A percentile compares a stretch with the other conserved stretches of the same genome.
These are phyloP conservation scores for Acanthurus lineatus DNA, from an alignment of 2,797 vertebrate genomes.

Conservation along the genomic window DNA sequence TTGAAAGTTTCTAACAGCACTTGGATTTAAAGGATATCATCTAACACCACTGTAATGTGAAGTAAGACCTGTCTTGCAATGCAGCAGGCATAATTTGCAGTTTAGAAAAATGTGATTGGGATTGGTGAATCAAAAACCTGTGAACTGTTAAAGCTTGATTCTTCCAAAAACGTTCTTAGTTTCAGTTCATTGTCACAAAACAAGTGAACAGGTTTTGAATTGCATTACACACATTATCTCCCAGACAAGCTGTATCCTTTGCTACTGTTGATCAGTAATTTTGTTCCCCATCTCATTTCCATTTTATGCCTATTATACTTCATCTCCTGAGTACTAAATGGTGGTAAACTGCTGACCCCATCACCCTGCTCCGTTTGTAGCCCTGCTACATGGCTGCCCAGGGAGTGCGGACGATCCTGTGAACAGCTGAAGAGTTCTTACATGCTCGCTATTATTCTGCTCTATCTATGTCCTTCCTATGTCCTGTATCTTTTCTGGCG, in stretches of 20 bases:
- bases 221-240: background rate
- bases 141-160: background rate
- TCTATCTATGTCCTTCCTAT: slow-evolving; percentile 26
- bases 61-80: slow-evolving; percentile 14
- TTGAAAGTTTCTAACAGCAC: too few species aligned
- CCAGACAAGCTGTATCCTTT: background rate
- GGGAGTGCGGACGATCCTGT: slow-evolving; percentile 33
- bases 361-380: slow-evolving; percentile 56
- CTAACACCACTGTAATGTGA: slow-evolving; percentile 20
- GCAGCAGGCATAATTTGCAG: slow-evolving; percentile 17
- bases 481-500: background rate
- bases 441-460: slow-evolving; percentile 26
- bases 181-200: background rate
- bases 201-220: background rate
- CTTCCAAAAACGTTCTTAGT: slow-evolving; percentile 3
- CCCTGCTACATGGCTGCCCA: slow-evolving; percentile 40
- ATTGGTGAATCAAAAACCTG: slow-evolving; percentile 31
- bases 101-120: slow-evolving; percentile 10
- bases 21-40: background rate
- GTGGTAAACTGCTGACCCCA: slow-evolving; percentile 67
- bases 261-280: slow-evolving; percentile 31
- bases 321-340: slow-evolving; percentile 38
- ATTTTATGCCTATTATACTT: slow-evolving; percentile 49
- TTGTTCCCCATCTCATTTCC: slow-evolving; percentile 48
- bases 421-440: slow-evolving; percentile 39